Evolutionary conservation across 2,113 vertebrate genomes (phyloP), one percentile per base, ranked within the genome.

Genomic region (Bettongia penicillata): DNA sequence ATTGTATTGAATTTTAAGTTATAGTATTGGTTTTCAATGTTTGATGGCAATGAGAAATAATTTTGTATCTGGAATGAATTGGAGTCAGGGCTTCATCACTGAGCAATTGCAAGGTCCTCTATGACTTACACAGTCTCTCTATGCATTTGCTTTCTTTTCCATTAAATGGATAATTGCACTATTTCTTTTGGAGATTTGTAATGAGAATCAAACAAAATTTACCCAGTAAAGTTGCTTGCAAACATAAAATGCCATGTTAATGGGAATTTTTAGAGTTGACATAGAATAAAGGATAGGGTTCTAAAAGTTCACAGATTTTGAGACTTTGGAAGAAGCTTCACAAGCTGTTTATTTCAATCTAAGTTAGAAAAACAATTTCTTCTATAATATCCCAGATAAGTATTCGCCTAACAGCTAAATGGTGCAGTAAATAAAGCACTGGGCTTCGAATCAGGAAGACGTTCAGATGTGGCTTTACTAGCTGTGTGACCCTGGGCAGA

Each of bases 11-110:
- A 95, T 93, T 95, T 51, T 16, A 90, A 51, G 93, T 96, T 93
- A 96, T 96, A 95, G 77, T 93, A 77, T 51, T 0, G 1, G 51
- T 57, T 93, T 84, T 23, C 37, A 93, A 8, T 91, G 51, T 91
- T 96, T 93, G 93, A 48, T 55, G 95, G 89, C 89, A 91, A 94
- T 91, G 91, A 94, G 55, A 43, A 10, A 53, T 26, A 43, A 49
- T 47, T 94, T 49, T 95, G 55, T 94, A 96, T 77, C 95, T 97
- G 95, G 93, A 97, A 94, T 97, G 57, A 2, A 61, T 68, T 68
- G 11, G 57, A 68, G 31, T 68, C 12, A 68, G 57, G 28, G 28
- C 57, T 68, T 68, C 37, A 68, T 68, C 57, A 68, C 57, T 68
- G 28, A 68, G 28, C 28, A 68, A 11, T 68, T 68, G 10, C 31